phyloP scores from a whole-genome alignment of 2,888 invertebrate genomes.

The Agonopterix heracliana region DNA sequence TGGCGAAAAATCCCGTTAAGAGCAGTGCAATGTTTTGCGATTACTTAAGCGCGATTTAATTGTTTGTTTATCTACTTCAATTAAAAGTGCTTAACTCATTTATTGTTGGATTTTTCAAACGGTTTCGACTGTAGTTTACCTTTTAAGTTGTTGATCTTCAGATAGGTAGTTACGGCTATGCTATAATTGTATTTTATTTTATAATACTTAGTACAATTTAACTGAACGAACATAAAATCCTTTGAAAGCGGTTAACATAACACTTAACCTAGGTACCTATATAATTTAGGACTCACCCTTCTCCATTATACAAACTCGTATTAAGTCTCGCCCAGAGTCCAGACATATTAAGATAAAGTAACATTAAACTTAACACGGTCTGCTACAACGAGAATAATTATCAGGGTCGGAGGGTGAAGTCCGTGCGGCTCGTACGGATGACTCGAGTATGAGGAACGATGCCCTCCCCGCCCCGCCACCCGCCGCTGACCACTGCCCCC shows the following conservation, averaged over 20 bases:
- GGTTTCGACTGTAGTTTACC: too few species aligned
- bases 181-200: too few species aligned
- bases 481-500: conserved; percentile 58
- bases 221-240: too few species aligned
- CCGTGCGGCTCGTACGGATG: conserved; percentile 36
- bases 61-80: conserved; percentile 7
- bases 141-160: too few species aligned
- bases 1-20: conserved; percentile 35
- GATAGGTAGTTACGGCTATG: too few species aligned
- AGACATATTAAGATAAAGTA: conserved; percentile 27
- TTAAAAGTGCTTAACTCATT: too few species aligned
- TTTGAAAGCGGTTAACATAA: too few species aligned
- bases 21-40: conserved; percentile 15
- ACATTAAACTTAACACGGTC: conserved; percentile 61
- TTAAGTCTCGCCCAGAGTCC: conserved; percentile 9
- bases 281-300: not conserved
- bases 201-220: too few species aligned
- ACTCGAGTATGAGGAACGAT: conserved; percentile 63
- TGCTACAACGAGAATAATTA: conserved; percentile 65
- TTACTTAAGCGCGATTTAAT: not conserved
- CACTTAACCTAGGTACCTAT: too few species aligned
- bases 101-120: too few species aligned
- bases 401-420: conserved; percentile 46
- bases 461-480: conserved; percentile 26
- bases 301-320: not conserved